A percentile compares a stretch with the other conserved stretches of the same genome.
Evolutionary conservation across 1,140 invertebrate genomes (phyloP).

Genomic region (Macrobrachium nipponense): DNA sequence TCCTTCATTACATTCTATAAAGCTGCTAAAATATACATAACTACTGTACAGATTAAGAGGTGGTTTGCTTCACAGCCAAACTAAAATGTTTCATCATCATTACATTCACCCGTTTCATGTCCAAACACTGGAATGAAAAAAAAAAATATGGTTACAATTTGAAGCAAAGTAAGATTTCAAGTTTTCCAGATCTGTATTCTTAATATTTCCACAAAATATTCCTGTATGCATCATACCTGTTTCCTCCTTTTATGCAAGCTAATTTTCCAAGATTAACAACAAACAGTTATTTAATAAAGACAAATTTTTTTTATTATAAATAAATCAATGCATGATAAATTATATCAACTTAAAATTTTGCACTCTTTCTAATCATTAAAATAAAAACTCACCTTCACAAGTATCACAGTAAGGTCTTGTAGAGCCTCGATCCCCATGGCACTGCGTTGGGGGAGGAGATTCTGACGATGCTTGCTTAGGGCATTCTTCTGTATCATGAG

Average conservation of each 20-base stretch:
- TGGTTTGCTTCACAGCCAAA: conserved; percentile 29
- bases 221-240: no score
- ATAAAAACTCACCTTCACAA: conserved; percentile 40
- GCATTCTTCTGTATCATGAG: conserved; percentile 97
- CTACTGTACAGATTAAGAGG: no score
- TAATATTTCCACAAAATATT: background rate
- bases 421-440: conserved; percentile 29
- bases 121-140: conserved; percentile 58
- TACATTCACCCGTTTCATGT: conserved; percentile 59
- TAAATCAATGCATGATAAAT: background rate
- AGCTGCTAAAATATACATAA: no score
- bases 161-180: background rate
- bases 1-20: no score
- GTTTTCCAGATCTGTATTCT: background rate
- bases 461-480: conserved; percentile 76
- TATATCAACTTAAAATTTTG: background rate
- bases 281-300: background rate
- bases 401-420: conserved; percentile 46
- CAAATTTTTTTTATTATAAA: background rate
- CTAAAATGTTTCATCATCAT: conserved; percentile 61
- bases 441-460: conserved; percentile 37
- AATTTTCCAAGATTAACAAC: no score
- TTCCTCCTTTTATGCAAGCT: no score
- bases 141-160: background rate
- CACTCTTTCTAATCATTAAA: background rate